Percentiles rank a stretch among this genome's conserved stretches.
Conservation (phyloP, 2,113 vertebrate genomes). For the Polypterus senegalus region DNA sequence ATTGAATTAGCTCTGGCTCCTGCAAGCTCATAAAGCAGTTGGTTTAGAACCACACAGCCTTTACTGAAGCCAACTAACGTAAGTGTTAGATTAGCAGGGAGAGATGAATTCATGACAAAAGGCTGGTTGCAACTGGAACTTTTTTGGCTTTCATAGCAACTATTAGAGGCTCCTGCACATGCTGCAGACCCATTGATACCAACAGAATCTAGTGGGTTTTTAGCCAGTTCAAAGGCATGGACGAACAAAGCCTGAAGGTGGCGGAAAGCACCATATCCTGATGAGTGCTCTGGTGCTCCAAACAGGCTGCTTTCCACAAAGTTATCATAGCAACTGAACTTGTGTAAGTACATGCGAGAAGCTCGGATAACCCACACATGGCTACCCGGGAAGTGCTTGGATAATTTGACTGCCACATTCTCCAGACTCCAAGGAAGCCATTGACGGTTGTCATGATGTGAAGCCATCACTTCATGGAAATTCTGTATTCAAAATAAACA, state of each 20-base stretch:
- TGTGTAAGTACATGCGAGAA: conserved; percentile 87
- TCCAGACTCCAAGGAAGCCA: conserved; percentile 90
- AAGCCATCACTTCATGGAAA: conserved; percentile 77
- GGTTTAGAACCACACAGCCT: conserved; percentile 95
- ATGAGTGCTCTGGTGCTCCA: conserved; percentile 77
- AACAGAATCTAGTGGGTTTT: conserved; percentile 37
- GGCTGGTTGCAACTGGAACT: conserved; percentile 32
- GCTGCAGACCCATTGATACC: conserved; percentile 37
- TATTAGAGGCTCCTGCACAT: conserved; percentile 38
- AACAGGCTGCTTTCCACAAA: conserved; percentile 92
- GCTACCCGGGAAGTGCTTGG: conserved; percentile 62
- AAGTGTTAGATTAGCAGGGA: conserved; percentile 42
- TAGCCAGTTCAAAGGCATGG: conserved; percentile 68
- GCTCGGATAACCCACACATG: conserved; percentile 83
- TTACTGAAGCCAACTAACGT: conserved; percentile 91
- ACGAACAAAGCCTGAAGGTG: conserved; percentile 76
- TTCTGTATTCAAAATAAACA: conserved; percentile 52
- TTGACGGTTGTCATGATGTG: conserved; percentile 72
- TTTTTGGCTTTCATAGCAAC: conserved; percentile 39
- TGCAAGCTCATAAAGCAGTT: conserved; percentile 77
- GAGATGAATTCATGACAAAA: conserved; percentile 12
- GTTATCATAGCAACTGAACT: conserved; percentile 91
- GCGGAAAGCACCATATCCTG: conserved; percentile 61
- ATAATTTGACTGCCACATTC: conserved; percentile 62
- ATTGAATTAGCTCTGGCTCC: conserved; percentile 66